Percentiles rank a stretch among this genome's conserved stretches.
phyloP scores from a whole-genome alignment of 1,140 invertebrate species.

The Batillaria attramentaria region DNA sequence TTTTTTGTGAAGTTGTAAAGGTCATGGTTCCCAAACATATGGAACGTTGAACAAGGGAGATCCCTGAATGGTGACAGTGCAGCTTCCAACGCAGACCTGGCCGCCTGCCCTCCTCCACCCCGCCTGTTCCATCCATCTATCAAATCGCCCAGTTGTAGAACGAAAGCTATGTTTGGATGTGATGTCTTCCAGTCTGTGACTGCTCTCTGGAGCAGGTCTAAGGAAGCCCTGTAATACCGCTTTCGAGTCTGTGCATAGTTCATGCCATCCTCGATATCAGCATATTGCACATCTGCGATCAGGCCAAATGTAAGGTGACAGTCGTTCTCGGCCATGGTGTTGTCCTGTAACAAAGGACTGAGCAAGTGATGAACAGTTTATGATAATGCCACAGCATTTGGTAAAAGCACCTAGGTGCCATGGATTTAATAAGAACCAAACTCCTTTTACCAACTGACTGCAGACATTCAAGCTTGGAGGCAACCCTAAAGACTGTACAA shows the following conservation, averaged over 20 bases:
- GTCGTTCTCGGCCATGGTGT: background rate
- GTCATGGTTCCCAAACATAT: constrained; percentile 71
- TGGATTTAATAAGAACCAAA: background rate
- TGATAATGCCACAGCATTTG: background rate
- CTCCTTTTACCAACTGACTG: background rate
- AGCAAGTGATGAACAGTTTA: background rate
- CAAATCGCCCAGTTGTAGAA: constrained; percentile 71
- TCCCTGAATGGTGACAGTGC: constrained; percentile 45
- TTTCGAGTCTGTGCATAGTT: constrained; percentile 60
- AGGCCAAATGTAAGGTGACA: constrained; percentile 65
- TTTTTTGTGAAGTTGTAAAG: constrained; percentile 68
- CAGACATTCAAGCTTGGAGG: too few relatives aligned
- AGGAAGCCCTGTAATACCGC: constrained; percentile 66
- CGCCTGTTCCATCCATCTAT: constrained; percentile 67
- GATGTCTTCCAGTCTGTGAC: constrained; percentile 62
- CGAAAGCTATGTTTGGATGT: constrained; percentile 53
- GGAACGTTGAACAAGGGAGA: constrained; percentile 58
- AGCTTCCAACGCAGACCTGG: constrained; percentile 31
- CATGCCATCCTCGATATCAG: constrained; percentile 66
- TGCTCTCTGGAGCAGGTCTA: constrained; percentile 62
- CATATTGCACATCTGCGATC: constrained; percentile 71
- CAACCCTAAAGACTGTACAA: too few relatives aligned
- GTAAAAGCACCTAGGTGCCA: background rate
- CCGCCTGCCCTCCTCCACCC: background rate
- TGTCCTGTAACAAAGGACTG: background rate